phyloP scores from a whole-genome alignment of 1,140 invertebrate genomes.

The Hesperophylax magnus region DNA sequence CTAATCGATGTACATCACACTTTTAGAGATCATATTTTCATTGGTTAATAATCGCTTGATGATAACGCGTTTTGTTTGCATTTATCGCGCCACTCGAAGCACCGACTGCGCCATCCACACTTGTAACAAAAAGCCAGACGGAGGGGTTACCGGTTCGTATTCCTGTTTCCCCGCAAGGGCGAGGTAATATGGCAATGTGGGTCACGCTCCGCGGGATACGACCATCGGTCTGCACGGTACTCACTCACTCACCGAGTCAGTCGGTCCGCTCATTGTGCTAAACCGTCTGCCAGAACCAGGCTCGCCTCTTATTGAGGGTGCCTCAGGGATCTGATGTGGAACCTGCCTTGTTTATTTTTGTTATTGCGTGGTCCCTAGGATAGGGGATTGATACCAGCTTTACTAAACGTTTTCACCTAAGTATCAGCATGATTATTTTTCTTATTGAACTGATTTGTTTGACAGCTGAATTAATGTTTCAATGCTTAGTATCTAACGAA shows the following conservation, averaged over 20 bases:
- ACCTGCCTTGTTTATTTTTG: background rate
- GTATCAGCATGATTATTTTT: too few relatives aligned
- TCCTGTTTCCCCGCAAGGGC: background rate
- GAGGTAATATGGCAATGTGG: background rate
- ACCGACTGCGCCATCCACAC: too few relatives aligned
- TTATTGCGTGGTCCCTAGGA: too few relatives aligned
- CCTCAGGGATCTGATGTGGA: background rate
- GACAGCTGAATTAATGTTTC: too few relatives aligned
- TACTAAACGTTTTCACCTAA: too few relatives aligned
- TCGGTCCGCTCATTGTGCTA: background rate
- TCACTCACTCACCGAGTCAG: too few relatives aligned
- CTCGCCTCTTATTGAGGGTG: background rate
- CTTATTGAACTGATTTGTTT: too few relatives aligned
- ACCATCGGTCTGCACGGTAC: background rate
- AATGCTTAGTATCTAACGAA: too few relatives aligned
- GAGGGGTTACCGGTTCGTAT: slow-evolving; percentile 18
- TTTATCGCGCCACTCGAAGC: too few relatives aligned
- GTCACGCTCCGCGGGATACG: slow-evolving; percentile 28
- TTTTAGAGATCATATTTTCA: too few relatives aligned
- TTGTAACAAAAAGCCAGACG: background rate
- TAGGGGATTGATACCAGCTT: too few relatives aligned
- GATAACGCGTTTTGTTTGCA: background rate
- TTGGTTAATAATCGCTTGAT: background rate
- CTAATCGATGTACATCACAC: too few relatives aligned
- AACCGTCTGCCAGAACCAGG: background rate